phyloP scores from a whole-genome alignment of 64 coral and sea anemone genomes.

The Cladopsammia gracilis region DNA sequence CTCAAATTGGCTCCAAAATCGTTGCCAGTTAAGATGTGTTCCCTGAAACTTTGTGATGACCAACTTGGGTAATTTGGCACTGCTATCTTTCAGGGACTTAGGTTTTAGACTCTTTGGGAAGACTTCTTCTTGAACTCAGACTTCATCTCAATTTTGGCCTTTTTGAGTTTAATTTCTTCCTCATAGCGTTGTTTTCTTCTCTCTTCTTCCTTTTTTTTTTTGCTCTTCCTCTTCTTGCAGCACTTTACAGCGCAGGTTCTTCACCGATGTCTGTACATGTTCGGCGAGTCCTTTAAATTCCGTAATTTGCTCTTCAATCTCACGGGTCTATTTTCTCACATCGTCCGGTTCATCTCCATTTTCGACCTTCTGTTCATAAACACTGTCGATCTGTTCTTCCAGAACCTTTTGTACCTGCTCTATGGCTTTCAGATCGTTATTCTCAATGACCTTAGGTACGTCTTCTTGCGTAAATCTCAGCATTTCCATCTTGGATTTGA shows the following conservation, averaged over 20 bases:
- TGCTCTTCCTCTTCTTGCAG: neutral
- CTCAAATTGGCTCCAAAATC: slow-evolving; percentile 61
- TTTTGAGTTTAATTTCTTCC: neutral
- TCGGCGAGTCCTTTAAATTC: neutral
- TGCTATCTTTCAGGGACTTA: neutral
- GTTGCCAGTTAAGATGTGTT: slow-evolving; percentile 50
- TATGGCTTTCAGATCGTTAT: neutral
- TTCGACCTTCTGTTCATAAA: slow-evolving; percentile 25
- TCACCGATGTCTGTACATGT: neutral
- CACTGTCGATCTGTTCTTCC: slow-evolving; percentile 7
- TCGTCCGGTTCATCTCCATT: slow-evolving; percentile 32
- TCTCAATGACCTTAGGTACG: neutral
- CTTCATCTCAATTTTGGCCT: slow-evolving; percentile 40
- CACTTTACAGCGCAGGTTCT: neutral
- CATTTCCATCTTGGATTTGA: neutral
- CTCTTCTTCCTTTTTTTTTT: neutral
- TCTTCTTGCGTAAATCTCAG: neutral
- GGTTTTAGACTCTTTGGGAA: neutral
- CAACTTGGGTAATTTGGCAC: neutral
- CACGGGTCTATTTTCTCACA: slow-evolving; percentile 4
- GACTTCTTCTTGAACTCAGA: neutral
- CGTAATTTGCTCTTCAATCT: neutral
- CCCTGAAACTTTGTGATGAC: slow-evolving; percentile 64
- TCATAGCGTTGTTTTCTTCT: neutral
- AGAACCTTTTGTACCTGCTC: neutral